Percentiles rank a stretch among this genome's conserved stretches.
These are phyloP conservation scores for Eupithecia vulgata DNA, from an alignment of 2,888 invertebrate species.

Conservation along the genomic window DNA sequence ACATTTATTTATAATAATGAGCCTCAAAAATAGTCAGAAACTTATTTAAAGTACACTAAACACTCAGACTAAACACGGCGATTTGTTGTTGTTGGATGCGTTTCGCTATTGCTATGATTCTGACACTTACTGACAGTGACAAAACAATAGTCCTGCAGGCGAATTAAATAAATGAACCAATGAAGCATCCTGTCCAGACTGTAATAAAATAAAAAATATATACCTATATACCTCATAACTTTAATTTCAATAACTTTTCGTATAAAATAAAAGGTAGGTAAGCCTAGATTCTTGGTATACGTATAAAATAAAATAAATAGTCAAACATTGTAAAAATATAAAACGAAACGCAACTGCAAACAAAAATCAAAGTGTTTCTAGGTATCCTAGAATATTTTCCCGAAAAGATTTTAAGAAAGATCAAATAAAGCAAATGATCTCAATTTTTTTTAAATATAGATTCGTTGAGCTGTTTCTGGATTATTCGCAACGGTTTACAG, in stretches of 20 bases:
- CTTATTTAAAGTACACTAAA: no score
- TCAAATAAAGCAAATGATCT: not conserved
- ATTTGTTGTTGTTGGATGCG: slow-evolving; percentile 23
- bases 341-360: not conserved
- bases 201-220: no score
- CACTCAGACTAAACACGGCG: no score
- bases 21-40: not conserved
- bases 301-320: not conserved
- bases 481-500: no score
- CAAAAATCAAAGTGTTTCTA: not conserved
- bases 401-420: not conserved
- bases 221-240: no score
- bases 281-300: no score
- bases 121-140: not conserved
- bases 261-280: not conserved
- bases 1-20: not conserved
- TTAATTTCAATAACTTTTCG: not conserved
- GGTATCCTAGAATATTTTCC: not conserved
- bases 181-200: no score
- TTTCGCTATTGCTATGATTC: not conserved
- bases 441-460: not conserved
- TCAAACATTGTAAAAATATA: not conserved
- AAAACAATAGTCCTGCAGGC: not conserved
- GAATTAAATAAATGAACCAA: no score
- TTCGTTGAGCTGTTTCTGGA: no score